phyloP scores from a whole-genome alignment of 1,140 invertebrate species.

The Drosophila chauvacae region DNA sequence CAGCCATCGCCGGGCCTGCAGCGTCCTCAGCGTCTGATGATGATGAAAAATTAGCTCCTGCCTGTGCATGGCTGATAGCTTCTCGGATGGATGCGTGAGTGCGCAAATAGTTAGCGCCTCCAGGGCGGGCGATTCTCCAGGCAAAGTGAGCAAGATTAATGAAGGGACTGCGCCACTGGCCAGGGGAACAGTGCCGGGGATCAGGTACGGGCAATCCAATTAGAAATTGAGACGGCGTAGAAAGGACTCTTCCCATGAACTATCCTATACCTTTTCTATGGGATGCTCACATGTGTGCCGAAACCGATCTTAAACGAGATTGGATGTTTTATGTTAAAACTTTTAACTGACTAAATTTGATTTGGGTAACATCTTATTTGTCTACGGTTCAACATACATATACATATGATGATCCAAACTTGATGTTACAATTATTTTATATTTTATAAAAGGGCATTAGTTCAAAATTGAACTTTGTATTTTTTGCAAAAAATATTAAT shows the following conservation, averaged over 20 bases:
- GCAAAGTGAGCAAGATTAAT: slow-evolving; percentile 76
- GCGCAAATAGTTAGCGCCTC: slow-evolving; percentile 55
- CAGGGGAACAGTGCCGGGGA: neutral
- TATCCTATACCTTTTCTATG: neutral
- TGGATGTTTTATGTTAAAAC: too few species aligned
- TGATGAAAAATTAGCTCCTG: slow-evolving; percentile 78
- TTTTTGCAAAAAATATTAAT: too few species aligned
- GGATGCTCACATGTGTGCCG: neutral
- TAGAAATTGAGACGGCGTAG: slow-evolving; percentile 32
- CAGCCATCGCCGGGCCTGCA: slow-evolving; percentile 41
- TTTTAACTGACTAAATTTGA: neutral
- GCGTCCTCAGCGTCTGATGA: slow-evolving; percentile 68
- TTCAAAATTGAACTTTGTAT: too few species aligned
- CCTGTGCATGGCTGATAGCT: slow-evolving; percentile 47
- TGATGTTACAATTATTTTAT: neutral
- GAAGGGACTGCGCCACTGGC: slow-evolving; percentile 34
- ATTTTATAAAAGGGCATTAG: too few species aligned
- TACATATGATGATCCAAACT: neutral
- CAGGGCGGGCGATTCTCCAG: slow-evolving; percentile 36
- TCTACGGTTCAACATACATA: neutral
- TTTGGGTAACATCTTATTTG: neutral
- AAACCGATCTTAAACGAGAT: neutral
- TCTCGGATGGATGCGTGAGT: slow-evolving; percentile 57
- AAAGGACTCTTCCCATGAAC: slow-evolving; percentile 4
- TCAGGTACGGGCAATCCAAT: slow-evolving; percentile 34